phyloP scores from a whole-genome alignment of 2,113 vertebrate species.

The Eubucco bourcierii region DNA sequence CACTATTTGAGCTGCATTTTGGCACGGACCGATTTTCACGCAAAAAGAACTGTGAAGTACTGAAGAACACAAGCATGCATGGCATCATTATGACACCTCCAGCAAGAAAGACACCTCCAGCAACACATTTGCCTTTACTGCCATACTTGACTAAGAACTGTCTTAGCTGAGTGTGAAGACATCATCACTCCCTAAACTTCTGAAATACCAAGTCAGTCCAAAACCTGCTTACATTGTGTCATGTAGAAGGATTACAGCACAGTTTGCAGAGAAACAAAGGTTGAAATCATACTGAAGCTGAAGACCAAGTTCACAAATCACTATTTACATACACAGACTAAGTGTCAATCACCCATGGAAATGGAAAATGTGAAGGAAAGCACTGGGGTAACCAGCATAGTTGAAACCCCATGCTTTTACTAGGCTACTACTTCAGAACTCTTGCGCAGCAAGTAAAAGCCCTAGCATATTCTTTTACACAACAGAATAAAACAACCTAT shows the following conservation, averaged over 20 bases:
- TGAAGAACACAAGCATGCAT: background rate
- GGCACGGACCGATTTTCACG: background rate
- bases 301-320: background rate
- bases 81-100: background rate
- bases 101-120: background rate
- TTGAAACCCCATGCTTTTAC: background rate
- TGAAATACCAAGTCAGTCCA: background rate
- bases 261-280: background rate
- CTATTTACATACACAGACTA: background rate
- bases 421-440: constrained; percentile 11
- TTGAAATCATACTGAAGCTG: background rate
- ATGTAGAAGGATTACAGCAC: background rate
- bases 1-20: background rate
- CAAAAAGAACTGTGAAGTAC: background rate
- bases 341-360: background rate
- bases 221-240: background rate
- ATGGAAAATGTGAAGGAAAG: background rate
- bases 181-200: background rate
- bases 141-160: background rate
- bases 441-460: background rate
- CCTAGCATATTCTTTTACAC: background rate
- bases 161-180: background rate
- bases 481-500: constrained; percentile 36
- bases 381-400: background rate
- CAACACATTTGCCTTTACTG: background rate